These are phyloP conservation scores for Drosophila rellima DNA, from an alignment of 2,888 invertebrate genomes.

Conservation along the genomic window DNA sequence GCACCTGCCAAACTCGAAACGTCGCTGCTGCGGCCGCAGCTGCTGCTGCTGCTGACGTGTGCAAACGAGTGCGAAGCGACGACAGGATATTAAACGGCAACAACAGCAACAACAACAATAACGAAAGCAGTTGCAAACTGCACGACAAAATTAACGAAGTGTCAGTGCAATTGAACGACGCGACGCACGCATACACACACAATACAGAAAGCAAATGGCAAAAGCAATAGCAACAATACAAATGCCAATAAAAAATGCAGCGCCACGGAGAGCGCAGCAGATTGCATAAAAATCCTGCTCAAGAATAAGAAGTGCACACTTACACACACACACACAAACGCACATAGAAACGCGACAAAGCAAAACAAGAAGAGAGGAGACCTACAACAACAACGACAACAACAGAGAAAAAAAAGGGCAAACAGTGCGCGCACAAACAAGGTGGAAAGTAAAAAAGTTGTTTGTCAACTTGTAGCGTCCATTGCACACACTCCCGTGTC, in stretches of 20 bases:
- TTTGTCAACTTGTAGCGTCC: slow-evolving; percentile 85
- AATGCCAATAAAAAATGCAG: slow-evolving; percentile 40
- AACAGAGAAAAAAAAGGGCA: slow-evolving; percentile 49
- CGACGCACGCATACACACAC: slow-evolving; percentile 54
- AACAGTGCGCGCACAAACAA: slow-evolving; percentile 71
- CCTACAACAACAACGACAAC: slow-evolving; percentile 20
- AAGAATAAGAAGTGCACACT: slow-evolving; percentile 62
- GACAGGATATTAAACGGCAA: slow-evolving; percentile 59
- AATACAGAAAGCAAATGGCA: slow-evolving; percentile 45
- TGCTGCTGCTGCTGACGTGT: slow-evolving; percentile 72
- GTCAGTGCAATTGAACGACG: slow-evolving; percentile 70
- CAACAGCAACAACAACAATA: slow-evolving; percentile 29
- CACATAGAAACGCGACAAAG: slow-evolving; percentile 54
- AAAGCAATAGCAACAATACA: slow-evolving; percentile 18
- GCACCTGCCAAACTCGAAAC: slow-evolving; percentile 60
- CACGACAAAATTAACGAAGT: slow-evolving; percentile 74
- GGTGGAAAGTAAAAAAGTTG: slow-evolving; percentile 83
- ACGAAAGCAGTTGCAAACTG: slow-evolving; percentile 46
- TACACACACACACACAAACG: slow-evolving; percentile 16
- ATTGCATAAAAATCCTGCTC: slow-evolving; percentile 76
- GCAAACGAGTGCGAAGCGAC: slow-evolving; percentile 71
- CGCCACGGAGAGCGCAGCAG: slow-evolving; percentile 37
- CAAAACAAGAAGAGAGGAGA: slow-evolving; percentile 25
- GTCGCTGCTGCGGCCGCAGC: slow-evolving; percentile 26
- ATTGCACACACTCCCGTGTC: slow-evolving; percentile 45